Conservation (phyloP, 2,797 vertebrate genomes). For the Periparus ater region DNA sequence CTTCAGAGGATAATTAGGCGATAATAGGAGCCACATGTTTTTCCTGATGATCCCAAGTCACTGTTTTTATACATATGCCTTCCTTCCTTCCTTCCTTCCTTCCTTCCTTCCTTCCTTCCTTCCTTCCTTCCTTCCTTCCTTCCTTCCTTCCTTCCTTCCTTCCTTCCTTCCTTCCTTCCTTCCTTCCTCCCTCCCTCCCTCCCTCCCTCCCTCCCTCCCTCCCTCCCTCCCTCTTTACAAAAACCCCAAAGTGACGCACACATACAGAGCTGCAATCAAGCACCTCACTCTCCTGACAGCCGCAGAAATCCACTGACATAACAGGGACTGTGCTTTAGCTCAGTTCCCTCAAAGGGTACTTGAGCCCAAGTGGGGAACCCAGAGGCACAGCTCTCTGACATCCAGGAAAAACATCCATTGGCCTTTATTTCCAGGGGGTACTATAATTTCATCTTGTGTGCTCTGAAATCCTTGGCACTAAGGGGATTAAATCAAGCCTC, state of each 20-base stretch:
- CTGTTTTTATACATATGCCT: neutral
- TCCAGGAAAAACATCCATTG: neutral
- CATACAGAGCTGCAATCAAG: neutral
- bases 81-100: neutral
- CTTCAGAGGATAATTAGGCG: neutral
- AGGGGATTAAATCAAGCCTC: conserved; percentile 35
- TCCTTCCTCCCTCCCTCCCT: neutral
- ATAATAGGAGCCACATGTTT: neutral
- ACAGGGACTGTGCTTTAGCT: neutral
- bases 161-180: neutral
- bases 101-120: too few species aligned
- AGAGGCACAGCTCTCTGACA: neutral
- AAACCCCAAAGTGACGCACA: neutral
- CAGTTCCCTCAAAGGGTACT: neutral
- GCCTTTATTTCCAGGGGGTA: neutral
- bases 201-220: neutral
- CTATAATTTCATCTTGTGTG: neutral
- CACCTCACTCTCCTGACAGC: neutral
- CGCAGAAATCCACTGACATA: neutral
- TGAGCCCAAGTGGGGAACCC: neutral
- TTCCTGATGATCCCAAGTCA: neutral
- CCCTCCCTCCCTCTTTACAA: neutral
- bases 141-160: neutral
- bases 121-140: too few species aligned
- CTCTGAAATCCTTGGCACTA: neutral